Percentiles rank a stretch among this genome's conserved stretches.
Conservation (phyloP, 2,113 vertebrate species). For the Tretioscincus oriximinensis region DNA sequence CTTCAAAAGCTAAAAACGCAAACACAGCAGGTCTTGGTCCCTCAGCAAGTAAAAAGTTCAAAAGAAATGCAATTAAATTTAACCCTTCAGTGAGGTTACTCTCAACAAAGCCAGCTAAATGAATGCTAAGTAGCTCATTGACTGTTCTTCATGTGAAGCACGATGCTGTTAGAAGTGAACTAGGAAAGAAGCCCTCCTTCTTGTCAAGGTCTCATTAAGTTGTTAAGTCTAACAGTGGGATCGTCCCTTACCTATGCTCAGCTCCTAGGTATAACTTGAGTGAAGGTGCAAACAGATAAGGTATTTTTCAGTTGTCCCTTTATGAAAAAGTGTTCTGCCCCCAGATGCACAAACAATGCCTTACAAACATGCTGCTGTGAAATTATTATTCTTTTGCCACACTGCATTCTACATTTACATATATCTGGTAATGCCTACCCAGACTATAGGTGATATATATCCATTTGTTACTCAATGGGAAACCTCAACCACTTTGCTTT, state of each 20-base stretch:
- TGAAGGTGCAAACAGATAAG: neutral
- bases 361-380: too few relatives aligned
- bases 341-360: too few relatives aligned
- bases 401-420: too few relatives aligned
- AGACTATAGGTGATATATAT: too few relatives aligned
- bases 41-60: constrained; percentile 30
- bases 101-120: constrained; percentile 17
- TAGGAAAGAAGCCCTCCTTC: neutral
- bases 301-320: too few relatives aligned
- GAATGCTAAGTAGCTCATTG: constrained; percentile 32
- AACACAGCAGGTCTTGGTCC: constrained; percentile 27
- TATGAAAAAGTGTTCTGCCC: too few relatives aligned
- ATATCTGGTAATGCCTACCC: too few relatives aligned
- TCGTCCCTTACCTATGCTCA: neutral
- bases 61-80: constrained; percentile 38
- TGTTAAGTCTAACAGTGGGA: neutral
- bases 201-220: neutral
- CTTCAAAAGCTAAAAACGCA: constrained; percentile 29
- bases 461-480: too few relatives aligned
- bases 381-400: too few relatives aligned
- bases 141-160: neutral
- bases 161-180: neutral
- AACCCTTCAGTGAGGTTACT: constrained; percentile 35
- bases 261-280: neutral
- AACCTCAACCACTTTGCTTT: too few relatives aligned